Percentiles rank a stretch among this genome's conserved stretches.
Conservation (phyloP, 92 coral and sea anemone genomes). For the Zoanthus sansibaricus region DNA sequence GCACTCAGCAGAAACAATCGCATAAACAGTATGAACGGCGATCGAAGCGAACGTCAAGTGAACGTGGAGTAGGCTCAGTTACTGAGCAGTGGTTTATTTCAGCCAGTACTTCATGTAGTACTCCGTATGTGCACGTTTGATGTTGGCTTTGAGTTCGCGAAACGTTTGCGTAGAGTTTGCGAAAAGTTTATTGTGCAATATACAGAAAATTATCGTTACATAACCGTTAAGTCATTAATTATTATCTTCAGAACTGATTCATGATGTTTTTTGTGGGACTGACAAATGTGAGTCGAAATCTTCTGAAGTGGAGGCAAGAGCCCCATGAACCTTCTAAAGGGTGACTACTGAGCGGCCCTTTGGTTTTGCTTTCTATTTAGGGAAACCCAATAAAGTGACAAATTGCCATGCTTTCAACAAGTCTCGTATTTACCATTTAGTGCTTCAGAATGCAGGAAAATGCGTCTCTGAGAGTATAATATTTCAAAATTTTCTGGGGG, state of each 20-base stretch:
- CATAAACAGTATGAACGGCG: slow-evolving; percentile 52
- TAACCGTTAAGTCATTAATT: slow-evolving; percentile 51
- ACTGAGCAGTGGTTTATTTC: slow-evolving; percentile 46
- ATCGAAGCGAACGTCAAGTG: slow-evolving; percentile 45
- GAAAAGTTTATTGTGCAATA: slow-evolving; percentile 40
- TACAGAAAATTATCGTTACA: no score
- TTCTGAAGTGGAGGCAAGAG: slow-evolving; percentile 64
- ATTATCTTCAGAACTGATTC: slow-evolving; percentile 61
- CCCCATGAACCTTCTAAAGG: slow-evolving; percentile 57
- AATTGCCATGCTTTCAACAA: slow-evolving; percentile 37
- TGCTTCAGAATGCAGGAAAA: slow-evolving; percentile 17
- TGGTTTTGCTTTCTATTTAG: slow-evolving; percentile 57
- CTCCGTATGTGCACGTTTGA: slow-evolving; percentile 41
- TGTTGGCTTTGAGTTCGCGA: slow-evolving; percentile 35
- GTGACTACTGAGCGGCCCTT: slow-evolving; percentile 46
- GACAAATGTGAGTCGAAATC: slow-evolving; percentile 58
- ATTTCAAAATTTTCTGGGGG: neutral
- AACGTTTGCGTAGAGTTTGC: slow-evolving; percentile 54
- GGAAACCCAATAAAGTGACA: slow-evolving; percentile 55
- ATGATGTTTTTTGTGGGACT: slow-evolving; percentile 41
- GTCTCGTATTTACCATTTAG: slow-evolving; percentile 13
- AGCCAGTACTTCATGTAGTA: slow-evolving; percentile 38
- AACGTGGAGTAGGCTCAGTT: slow-evolving; percentile 44
- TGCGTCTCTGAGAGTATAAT: slow-evolving; percentile 19
- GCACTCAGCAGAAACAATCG: slow-evolving; percentile 56